Base-by-base conservation (phyloP, 2,888 invertebrate species). In the Aleiodes testaceus region DNA sequence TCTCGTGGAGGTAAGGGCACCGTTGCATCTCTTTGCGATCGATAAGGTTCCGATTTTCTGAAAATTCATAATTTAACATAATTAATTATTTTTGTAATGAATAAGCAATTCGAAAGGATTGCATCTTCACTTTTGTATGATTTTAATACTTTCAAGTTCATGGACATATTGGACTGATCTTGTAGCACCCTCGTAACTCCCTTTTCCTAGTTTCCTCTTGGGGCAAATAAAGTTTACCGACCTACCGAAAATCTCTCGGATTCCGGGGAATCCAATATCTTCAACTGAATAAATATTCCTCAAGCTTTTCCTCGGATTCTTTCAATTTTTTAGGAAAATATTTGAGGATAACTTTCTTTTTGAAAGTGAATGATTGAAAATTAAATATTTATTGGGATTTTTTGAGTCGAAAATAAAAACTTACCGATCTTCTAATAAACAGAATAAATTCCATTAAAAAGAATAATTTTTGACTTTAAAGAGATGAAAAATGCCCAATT, bases 1-100 rank as follows among this genome's bases (percentile, higher is more conserved):
- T 95, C 92, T 95, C 95, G 91, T 95, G 94, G 89, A 95, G 93
- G 90, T 95, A 95, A 85, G 95, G 95, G 90, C 95, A 95, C 89
- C 95, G 92, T 91, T 93, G 94, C 93, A 93, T 94, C 89, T 91
- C 92, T 90, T 90, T 81, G 76, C 81, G 75, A 79, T 79, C 79
- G 76, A 76, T 77, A 76, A 75, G 78, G 78, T 78, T 81, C 79
- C 80, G 79, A 79, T 80, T 81, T 81, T 82, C 85, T 85, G 79
- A 61, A 78, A 81, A 7, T 67, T 44, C 30, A 72, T 72, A 50
- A 69, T 63, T 16, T 0, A 50, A 11, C 4, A 26, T 26, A 26
- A 26, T 50, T 26, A 30, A 3, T 9, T 53, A n/a, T n/a, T n/a
- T n/a, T n/a, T n/a, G n/a, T n/a, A n/a, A n/a, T n/a, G 3, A 5